These are phyloP conservation scores for Pterocles burchelli DNA, from an alignment of 2,113 vertebrate genomes.

Conservation along the genomic window DNA sequence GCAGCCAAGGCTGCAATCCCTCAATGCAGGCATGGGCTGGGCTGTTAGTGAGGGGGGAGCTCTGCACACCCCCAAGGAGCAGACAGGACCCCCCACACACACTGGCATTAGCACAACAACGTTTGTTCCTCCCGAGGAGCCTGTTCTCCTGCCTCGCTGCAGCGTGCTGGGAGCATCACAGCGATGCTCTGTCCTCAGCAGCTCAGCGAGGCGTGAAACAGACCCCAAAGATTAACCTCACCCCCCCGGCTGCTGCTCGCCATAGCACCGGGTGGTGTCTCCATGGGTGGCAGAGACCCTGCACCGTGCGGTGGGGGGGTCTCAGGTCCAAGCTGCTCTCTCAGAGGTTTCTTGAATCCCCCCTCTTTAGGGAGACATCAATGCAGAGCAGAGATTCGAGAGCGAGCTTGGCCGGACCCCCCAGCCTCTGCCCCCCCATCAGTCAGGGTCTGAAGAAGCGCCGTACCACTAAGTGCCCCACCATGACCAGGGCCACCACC, in stretches of 20 bases:
- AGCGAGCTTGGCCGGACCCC: neutral
- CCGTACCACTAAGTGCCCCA: conserved; percentile 72
- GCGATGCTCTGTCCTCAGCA: neutral
- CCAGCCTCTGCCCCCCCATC: neutral
- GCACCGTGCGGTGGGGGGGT: neutral
- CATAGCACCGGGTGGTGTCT: neutral
- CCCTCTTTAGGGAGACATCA: neutral
- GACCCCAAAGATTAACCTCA: neutral
- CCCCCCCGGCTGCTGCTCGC: neutral
- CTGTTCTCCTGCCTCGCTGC: neutral
- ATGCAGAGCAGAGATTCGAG: neutral
- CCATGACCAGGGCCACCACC: conserved; percentile 58
- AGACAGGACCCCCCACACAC: neutral
- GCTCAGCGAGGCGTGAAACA: neutral
- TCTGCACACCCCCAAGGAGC: neutral
- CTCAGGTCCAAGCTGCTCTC: neutral
- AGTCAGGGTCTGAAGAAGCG: conserved; percentile 73
- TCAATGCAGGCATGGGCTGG: neutral
- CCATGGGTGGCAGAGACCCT: neutral
- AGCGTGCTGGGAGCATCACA: neutral
- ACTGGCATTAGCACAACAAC: accelerated
- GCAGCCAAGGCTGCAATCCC: neutral
- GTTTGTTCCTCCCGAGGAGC: neutral
- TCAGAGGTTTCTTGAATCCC: neutral
- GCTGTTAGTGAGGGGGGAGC: neutral